Percentiles rank a stretch among this genome's conserved stretches.
phyloP scores from a whole-genome alignment of 2,888 invertebrate species.

The Ramazzottius varieornatus region DNA sequence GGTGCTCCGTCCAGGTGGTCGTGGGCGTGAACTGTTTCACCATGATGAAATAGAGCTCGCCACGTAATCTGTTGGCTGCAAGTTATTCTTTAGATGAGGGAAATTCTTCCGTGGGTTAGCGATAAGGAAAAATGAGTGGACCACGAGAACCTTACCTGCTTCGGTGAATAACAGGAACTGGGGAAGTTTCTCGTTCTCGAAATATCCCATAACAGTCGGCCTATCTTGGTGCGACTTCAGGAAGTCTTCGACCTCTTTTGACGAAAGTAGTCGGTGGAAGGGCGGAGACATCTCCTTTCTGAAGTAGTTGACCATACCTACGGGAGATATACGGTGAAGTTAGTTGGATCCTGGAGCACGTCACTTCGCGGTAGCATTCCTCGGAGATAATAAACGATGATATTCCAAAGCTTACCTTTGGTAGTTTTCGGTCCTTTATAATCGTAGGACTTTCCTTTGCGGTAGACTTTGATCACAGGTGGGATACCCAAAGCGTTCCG shows the following conservation, averaged over 20 bases:
- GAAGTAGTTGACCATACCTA: background rate
- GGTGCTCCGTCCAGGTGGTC: background rate
- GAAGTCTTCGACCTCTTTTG: background rate
- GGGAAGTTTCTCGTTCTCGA: background rate
- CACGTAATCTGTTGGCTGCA: background rate
- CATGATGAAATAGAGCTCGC: background rate
- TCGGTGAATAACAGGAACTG: background rate
- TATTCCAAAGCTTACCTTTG: conserved; percentile 2
- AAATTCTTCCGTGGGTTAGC: no score
- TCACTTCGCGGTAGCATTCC: no score
- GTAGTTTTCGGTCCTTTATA: background rate
- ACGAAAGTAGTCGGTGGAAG: background rate
- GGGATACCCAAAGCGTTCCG: background rate
- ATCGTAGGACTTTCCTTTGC: background rate
- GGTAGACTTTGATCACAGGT: background rate
- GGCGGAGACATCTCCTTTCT: background rate
- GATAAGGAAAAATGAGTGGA: no score
- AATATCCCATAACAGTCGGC: background rate
- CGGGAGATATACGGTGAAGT: no score
- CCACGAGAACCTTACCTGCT: background rate
- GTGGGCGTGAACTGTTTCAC: background rate
- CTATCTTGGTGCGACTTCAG: background rate
- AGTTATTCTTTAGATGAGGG: background rate
- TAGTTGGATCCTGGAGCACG: no score
- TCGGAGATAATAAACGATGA: no score